Conservation (phyloP, 2,888 invertebrate species). For the Agrochola lota region DNA sequence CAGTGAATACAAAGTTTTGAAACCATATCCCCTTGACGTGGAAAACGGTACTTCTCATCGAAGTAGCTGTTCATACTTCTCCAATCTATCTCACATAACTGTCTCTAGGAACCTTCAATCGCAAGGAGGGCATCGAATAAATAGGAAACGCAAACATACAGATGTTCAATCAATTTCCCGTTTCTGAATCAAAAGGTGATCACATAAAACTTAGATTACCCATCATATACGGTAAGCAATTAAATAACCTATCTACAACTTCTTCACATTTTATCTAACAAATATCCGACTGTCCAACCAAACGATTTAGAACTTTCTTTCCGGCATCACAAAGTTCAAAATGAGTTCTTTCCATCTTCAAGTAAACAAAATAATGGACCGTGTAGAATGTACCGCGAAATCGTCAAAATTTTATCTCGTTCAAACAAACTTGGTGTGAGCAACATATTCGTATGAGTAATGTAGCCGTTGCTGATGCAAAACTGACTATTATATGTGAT, state of each 20-base stretch:
- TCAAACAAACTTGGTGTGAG: slow-evolving; percentile 66
- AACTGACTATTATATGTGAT: slow-evolving; percentile 45
- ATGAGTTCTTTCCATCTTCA: slow-evolving; percentile 21
- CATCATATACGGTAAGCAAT: slow-evolving; percentile 56
- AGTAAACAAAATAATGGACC: slow-evolving; percentile 69
- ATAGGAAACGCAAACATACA: slow-evolving; percentile 7
- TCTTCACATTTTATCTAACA: slow-evolving; percentile 45
- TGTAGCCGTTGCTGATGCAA: slow-evolving; percentile 48
- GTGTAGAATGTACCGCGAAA: slow-evolving; percentile 71
- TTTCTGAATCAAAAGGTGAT: slow-evolving; percentile 54
- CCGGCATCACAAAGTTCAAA: slow-evolving; percentile 22
- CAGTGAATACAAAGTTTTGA: not conserved
- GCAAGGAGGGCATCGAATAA: slow-evolving; percentile 4
- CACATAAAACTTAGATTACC: slow-evolving; percentile 54
- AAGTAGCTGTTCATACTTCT: not conserved
- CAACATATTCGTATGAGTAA: slow-evolving; percentile 46
- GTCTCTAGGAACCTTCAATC: not conserved
- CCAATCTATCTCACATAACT: not conserved
- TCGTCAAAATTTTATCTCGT: slow-evolving; percentile 70
- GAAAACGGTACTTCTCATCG: not conserved
- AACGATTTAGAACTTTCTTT: slow-evolving; percentile 30
- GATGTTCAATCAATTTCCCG: slow-evolving; percentile 29
- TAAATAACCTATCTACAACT: slow-evolving; percentile 55
- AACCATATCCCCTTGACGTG: not conserved
- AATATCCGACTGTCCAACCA: not conserved